Conservation (phyloP, 2,113 vertebrate genomes). For the Butorides virescens region DNA sequence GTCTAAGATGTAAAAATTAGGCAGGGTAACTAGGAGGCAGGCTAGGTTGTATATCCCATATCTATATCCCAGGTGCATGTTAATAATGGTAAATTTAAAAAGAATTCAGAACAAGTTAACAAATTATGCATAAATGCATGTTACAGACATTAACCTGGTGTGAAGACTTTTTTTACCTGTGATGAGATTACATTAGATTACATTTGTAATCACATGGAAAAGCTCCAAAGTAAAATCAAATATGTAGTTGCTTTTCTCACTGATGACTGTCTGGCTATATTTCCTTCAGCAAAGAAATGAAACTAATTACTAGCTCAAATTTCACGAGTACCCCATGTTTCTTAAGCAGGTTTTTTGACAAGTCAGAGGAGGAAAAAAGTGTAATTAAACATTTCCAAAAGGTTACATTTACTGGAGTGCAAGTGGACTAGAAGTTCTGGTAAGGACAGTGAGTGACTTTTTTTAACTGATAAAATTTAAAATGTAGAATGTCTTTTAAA, state of each 20-base stretch:
- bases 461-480: background rate
- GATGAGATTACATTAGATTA: background rate
- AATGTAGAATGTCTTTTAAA: background rate
- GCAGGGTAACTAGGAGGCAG: background rate
- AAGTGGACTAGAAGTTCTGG: background rate
- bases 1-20: background rate
- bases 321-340: background rate
- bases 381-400: background rate
- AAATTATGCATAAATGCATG: background rate
- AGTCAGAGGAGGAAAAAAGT: background rate
- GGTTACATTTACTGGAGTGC: background rate
- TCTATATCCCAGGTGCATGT: background rate
- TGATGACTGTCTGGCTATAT: background rate
- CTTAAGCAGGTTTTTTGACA: background rate
- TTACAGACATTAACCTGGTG: background rate
- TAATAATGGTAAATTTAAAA: background rate
- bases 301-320: background rate
- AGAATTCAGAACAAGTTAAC: background rate
- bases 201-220: background rate
- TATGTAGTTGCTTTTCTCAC: background rate
- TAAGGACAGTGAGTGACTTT: background rate
- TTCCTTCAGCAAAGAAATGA: background rate
- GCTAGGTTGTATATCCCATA: background rate
- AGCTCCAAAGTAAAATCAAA: background rate
- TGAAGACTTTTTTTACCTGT: background rate